Conservation (phyloP, 2,797 vertebrate species). For the Emydoidea blandingii region DNA sequence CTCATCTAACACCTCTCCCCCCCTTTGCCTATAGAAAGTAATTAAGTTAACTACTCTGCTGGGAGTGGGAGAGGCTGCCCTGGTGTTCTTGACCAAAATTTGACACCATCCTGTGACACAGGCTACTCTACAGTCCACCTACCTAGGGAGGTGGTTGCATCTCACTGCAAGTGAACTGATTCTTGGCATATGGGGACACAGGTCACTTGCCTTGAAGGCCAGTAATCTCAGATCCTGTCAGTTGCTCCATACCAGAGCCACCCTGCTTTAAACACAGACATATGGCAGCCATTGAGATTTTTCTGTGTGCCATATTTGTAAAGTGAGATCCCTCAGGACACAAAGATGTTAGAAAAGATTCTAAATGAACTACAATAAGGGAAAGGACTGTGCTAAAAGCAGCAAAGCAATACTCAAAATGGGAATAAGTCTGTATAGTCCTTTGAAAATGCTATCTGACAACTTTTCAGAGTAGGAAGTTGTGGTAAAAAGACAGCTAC, state of each 20-base stretch:
- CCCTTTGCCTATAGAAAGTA: background rate
- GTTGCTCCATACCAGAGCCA: background rate
- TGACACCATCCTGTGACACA: background rate
- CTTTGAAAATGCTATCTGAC: fast-evolving
- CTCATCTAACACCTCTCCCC: background rate
- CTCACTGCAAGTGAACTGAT: background rate
- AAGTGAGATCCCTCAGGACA: fast-evolving
- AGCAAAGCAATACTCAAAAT: fast-evolving
- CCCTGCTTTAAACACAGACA: background rate
- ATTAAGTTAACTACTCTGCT: background rate
- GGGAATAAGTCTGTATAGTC: fast-evolving
- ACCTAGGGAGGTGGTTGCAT: background rate
- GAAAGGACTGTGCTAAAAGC: background rate
- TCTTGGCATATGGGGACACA: background rate
- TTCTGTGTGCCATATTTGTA: background rate
- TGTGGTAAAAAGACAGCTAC: fast-evolving
- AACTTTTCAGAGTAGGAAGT: background rate
- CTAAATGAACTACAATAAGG: background rate
- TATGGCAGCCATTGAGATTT: background rate
- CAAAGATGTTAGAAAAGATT: background rate
- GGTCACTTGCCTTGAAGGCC: fast-evolving
- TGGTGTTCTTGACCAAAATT: background rate
- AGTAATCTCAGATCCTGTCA: background rate
- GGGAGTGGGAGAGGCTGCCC: background rate
- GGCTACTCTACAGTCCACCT: background rate